These are phyloP conservation scores for Myiozetetes cayanensis DNA, from an alignment of 2,113 vertebrate species.

Conservation along the genomic window DNA sequence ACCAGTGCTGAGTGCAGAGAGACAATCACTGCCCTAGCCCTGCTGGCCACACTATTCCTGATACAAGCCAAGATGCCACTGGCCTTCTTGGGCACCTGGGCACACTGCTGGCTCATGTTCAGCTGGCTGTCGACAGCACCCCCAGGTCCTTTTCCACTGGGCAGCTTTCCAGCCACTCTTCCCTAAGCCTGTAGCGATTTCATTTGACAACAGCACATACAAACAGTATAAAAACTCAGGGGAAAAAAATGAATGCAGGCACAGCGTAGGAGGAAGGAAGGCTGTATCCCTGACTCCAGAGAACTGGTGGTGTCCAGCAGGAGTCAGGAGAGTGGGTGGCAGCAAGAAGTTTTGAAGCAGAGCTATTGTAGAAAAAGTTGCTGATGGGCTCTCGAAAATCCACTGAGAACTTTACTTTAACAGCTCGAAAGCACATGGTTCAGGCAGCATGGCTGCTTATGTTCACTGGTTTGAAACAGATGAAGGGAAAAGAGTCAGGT, in stretches of 20 bases:
- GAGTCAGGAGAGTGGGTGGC: not conserved
- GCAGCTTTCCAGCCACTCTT: not conserved
- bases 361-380: not conserved
- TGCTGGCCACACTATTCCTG: not conserved
- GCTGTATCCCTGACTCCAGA: not conserved
- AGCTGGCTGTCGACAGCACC: not conserved
- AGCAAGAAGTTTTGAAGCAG: not conserved
- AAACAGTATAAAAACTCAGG: not conserved
- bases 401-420: not conserved
- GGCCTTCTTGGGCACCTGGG: not conserved
- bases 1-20: not conserved
- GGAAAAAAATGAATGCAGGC: not conserved
- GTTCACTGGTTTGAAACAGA: not conserved
- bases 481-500: not conserved
- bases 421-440: rapidly evolving
- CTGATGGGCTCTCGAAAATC: not conserved
- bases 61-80: not conserved
- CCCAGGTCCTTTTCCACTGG: not conserved
- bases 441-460: not conserved
- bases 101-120: not conserved
- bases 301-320: not conserved
- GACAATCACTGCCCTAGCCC: not conserved
- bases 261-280: not conserved
- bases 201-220: not conserved
- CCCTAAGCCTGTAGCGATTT: not conserved